A percentile compares a stretch with the other conserved stretches of the same genome.
Conservation (phyloP, 2,113 vertebrate species). For the Pseudolaguvia tuberculata region DNA sequence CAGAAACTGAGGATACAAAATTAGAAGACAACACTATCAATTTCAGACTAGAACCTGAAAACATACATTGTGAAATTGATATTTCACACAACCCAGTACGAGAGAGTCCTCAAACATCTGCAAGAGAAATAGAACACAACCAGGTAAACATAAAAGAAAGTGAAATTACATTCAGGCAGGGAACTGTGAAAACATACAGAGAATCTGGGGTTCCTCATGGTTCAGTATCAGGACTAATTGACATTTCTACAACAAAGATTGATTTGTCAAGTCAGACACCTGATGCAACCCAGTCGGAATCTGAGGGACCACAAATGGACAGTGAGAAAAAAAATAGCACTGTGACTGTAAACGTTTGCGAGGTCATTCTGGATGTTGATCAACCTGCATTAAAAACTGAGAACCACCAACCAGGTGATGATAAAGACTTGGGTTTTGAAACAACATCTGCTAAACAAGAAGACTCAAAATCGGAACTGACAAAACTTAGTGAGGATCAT, state of each 20-base stretch:
- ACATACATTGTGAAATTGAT: too few species aligned
- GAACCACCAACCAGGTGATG: background rate
- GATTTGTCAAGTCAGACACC: background rate
- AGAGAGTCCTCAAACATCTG: background rate
- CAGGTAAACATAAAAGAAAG: background rate
- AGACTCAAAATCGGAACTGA: background rate
- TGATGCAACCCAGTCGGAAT: background rate
- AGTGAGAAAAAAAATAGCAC: slow-evolving; percentile 2
- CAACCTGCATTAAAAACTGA: background rate
- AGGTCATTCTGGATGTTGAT: slow-evolving; percentile 38
- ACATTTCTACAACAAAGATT: background rate
- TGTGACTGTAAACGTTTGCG: slow-evolving; percentile 31
- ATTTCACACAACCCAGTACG: background rate
- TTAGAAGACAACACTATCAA: background rate
- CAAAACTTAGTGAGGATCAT: background rate
- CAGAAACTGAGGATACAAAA: background rate
- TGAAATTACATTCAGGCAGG: background rate
- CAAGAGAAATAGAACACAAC: background rate
- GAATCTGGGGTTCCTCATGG: background rate
- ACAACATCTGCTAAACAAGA: background rate
- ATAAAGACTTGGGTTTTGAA: background rate
- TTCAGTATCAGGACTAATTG: background rate
- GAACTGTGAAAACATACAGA: background rate
- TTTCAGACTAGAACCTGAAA: background rate
- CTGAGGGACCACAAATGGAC: background rate